Conservation (phyloP, 2,797 vertebrate genomes). For the Channa striata region DNA sequence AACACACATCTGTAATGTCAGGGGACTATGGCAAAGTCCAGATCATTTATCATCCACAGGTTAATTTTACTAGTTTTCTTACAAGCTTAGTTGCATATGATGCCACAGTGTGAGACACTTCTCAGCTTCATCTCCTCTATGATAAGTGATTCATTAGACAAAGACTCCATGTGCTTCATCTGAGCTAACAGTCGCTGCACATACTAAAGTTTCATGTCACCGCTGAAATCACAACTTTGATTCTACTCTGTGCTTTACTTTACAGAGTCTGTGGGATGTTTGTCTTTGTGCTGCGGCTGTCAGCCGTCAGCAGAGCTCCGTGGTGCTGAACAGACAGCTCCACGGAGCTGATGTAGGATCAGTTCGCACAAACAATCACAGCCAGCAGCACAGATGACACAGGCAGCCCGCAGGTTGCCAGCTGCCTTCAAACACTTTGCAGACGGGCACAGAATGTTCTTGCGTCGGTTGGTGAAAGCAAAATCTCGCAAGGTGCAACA, state of each 20-base stretch:
- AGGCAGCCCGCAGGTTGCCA: constrained; percentile 16
- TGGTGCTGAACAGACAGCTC: constrained; percentile 48
- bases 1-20: background rate
- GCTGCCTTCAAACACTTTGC: constrained; percentile 24
- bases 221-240: constrained; percentile 12
- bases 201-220: background rate
- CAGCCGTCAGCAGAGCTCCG: constrained; percentile 27
- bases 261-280: background rate
- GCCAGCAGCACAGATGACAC: constrained; percentile 20
- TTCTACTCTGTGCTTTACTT: background rate
- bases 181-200: background rate
- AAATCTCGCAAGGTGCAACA: constrained; percentile 7
- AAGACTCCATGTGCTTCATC: background rate
- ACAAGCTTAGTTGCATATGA: background rate
- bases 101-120: background rate
- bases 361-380: constrained; percentile 33
- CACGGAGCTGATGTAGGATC: constrained; percentile 30
- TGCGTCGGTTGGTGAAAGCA: constrained; percentile 7
- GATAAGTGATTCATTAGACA: background rate
- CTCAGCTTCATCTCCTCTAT: background rate
- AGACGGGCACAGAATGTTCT: constrained; percentile 20
- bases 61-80: constrained; percentile 2
- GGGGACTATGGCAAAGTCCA: background rate
- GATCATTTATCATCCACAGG: background rate
- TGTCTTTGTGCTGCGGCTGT: constrained; percentile 12